phyloP scores from a whole-genome alignment of 2,113 vertebrate genomes.

The Indicator indicator region DNA sequence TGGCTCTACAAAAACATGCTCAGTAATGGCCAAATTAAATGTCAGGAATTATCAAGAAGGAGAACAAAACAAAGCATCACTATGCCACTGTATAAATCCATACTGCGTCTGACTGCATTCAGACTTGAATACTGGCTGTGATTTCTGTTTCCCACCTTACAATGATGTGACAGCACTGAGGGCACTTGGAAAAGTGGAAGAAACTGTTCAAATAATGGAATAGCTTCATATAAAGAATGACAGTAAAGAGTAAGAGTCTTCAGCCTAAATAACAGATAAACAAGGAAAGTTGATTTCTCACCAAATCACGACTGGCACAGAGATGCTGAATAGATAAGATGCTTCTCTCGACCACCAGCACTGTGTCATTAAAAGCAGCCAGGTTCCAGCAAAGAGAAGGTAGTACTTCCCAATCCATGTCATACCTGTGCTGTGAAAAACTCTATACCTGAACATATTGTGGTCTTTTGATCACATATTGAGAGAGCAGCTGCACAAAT shows the following conservation, averaged over 20 bases:
- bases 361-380: background rate
- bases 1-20: background rate
- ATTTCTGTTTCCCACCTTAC: background rate
- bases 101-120: background rate
- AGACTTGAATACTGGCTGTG: background rate
- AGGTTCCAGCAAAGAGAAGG: background rate
- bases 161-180: background rate
- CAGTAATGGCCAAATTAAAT: background rate
- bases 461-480: background rate
- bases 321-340: background rate
- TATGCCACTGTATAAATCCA: background rate
- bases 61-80: background rate
- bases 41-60: background rate
- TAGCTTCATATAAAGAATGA: background rate
- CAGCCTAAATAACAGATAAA: background rate
- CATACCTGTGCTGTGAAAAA: background rate
- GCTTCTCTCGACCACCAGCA: background rate
- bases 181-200: background rate
- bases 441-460: background rate
- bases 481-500: background rate
- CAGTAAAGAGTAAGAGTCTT: background rate
- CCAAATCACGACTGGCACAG: background rate
- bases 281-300: rapidly evolving
- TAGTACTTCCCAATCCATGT: background rate
- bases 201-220: background rate